Percentiles rank a stretch among this genome's conserved stretches.
Conservation (phyloP, 1,140 invertebrate species). For the Bombus confusus region DNA sequence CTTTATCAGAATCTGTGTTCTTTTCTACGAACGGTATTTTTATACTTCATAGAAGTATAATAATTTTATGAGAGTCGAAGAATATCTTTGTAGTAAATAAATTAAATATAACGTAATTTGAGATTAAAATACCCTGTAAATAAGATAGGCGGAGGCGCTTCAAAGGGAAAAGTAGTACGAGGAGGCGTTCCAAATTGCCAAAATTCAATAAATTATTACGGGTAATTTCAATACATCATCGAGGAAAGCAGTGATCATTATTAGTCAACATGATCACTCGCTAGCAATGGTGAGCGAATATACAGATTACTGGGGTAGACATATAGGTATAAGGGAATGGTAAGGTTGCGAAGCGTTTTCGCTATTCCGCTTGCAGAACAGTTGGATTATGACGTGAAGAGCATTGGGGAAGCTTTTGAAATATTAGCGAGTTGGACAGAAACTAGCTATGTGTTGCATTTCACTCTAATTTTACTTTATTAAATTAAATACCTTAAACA, state of each 20-base stretch:
- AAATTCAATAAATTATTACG: background rate
- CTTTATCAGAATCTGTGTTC: background rate
- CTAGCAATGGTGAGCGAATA: background rate
- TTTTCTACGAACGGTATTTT: background rate
- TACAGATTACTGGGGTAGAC: background rate
- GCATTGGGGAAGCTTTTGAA: background rate
- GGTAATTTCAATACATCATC: background rate
- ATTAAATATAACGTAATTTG: background rate
- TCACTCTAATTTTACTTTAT: background rate
- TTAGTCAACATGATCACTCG: background rate
- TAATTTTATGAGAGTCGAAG: background rate
- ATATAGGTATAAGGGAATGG: background rate
- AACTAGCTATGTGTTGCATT: background rate
- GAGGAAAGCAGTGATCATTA: background rate
- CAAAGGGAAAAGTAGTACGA: background rate
- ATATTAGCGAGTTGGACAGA: background rate
- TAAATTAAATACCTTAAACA: background rate
- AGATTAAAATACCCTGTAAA: background rate
- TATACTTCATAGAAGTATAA: background rate
- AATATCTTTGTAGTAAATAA: no score
- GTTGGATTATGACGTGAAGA: background rate
- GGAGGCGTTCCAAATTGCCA: background rate
- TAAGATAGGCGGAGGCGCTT: background rate
- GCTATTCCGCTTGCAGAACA: background rate
- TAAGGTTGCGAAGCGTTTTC: background rate